A percentile compares a stretch with the other conserved stretches of the same genome.
These are phyloP conservation scores for Protonemura montana DNA, from an alignment of 2,888 invertebrate genomes.

Conservation along the genomic window DNA sequence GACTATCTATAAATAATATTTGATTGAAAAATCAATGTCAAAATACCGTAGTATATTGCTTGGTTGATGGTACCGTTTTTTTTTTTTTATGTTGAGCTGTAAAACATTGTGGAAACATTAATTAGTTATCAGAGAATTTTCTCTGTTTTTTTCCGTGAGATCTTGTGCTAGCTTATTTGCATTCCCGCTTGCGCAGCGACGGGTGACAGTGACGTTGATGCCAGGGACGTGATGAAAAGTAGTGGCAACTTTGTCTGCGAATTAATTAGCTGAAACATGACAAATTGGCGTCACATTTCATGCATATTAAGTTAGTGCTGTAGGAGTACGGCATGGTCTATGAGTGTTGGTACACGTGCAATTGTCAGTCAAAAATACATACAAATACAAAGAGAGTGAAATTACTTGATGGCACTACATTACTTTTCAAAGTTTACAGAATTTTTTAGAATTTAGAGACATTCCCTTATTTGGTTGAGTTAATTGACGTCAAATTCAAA, in stretches of 20 bases:
- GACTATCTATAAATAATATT: neutral
- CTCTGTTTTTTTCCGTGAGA: neutral
- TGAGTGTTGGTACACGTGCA: no score
- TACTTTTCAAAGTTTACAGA: no score
- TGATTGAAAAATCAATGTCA: neutral
- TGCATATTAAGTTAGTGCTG: neutral
- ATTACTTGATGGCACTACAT: no score
- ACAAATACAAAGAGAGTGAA: no score
- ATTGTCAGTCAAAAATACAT: no score
- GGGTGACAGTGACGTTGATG: neutral
- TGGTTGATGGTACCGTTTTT: neutral
- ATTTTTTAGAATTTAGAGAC: no score
- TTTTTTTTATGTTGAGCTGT: neutral
- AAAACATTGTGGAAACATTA: neutral
- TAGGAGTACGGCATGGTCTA: no score
- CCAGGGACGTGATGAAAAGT: neutral
- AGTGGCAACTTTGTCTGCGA: neutral
- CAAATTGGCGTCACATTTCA: neutral
- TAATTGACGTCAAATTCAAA: no score
- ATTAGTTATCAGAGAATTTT: neutral
- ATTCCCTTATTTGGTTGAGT: no score
- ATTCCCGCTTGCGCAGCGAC: neutral
- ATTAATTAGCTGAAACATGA: neutral
- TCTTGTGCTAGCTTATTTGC: neutral
- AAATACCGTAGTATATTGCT: neutral